Base-by-base conservation (phyloP, 2,888 invertebrate species). In the Apotomis capreana region DNA sequence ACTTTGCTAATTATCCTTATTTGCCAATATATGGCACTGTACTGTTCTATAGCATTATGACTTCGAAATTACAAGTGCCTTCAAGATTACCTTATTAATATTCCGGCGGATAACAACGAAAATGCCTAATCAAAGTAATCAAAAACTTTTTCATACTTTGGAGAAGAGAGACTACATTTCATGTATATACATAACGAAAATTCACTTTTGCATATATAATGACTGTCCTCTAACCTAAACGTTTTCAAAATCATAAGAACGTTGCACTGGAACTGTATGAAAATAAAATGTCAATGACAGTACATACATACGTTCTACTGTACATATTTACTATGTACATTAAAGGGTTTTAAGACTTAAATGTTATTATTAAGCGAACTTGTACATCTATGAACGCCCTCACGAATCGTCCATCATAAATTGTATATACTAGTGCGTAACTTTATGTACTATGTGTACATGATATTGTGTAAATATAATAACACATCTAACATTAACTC, bases 381-480 rank as follows among this genome's bases (percentile, higher is more conserved):
- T 71, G 67, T 67, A 71, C 60, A 70, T 26, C 60, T 67, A 57
- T 51, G 40, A 64, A 52, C 62, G 71, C 71, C 71, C 71, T 71
- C 62, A 52, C 26, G 67, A 71, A 40, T 68, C 71, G 71, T 71
- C 71, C 67, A 71, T 54, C 37, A 63, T 36, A 5, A 13, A 13
- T 12, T 71, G 61, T 59, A 70, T 40, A 65, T 70, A 70, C 49
- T 70, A 67, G 70, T 46, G 37, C 60, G 44, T 70, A 59, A 46
- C 46, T 62, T 54, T 55, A 44, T 68, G 67, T 49, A 55, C 37
- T 64, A 46, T 46, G 9, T 65, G 46, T 55, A 65, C n/a, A 64
- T 40, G 63, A 54, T 54, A 46, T 55, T 51, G 51, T 63, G 26
- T 57, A 26, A 55, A 55, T n/a, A 10, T 55, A 57, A 26, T 55